phyloP scores from a whole-genome alignment of 2,113 vertebrate species.

The Podarcis cretensis region DNA sequence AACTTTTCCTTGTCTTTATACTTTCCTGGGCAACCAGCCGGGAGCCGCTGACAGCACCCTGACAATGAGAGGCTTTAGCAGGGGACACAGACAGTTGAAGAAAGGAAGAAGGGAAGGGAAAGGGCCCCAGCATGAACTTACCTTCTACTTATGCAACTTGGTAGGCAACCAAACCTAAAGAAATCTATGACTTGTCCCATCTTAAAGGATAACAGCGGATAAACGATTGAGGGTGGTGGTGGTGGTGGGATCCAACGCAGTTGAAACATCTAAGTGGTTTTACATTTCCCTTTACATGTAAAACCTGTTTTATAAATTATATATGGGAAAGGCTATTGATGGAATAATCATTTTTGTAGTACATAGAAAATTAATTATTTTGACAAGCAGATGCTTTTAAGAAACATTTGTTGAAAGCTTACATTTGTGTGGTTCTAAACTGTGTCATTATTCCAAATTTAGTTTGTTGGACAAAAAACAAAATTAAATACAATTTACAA shows the following conservation, averaged over 20 bases:
- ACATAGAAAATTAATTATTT: constrained; percentile 83
- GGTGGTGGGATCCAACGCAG: neutral
- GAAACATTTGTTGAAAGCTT: constrained; percentile 76
- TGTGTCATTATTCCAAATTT: constrained; percentile 78
- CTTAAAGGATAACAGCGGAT: neutral
- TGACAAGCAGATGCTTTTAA: constrained; percentile 80
- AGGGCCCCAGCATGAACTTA: neutral
- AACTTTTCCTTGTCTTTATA: too few species aligned
- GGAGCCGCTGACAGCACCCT: too few species aligned
- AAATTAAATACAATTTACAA: constrained; percentile 27
- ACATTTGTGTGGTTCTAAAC: constrained; percentile 44
- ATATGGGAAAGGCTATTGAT: constrained; percentile 79
- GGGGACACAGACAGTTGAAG: too few species aligned
- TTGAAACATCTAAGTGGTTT: neutral
- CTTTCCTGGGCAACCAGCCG: too few species aligned
- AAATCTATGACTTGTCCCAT: neutral
- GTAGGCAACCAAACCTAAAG: neutral
- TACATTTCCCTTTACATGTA: constrained; percentile 70
- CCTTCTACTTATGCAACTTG: neutral
- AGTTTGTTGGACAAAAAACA: constrained; percentile 69
- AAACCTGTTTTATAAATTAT: constrained; percentile 82
- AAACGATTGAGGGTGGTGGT: neutral
- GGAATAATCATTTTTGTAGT: constrained; percentile 76
- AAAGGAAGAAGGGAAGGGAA: neutral
- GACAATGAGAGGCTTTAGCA: too few species aligned